These are phyloP conservation scores for Acleris literana DNA, from an alignment of 2,888 invertebrate species.

Conservation along the genomic window DNA sequence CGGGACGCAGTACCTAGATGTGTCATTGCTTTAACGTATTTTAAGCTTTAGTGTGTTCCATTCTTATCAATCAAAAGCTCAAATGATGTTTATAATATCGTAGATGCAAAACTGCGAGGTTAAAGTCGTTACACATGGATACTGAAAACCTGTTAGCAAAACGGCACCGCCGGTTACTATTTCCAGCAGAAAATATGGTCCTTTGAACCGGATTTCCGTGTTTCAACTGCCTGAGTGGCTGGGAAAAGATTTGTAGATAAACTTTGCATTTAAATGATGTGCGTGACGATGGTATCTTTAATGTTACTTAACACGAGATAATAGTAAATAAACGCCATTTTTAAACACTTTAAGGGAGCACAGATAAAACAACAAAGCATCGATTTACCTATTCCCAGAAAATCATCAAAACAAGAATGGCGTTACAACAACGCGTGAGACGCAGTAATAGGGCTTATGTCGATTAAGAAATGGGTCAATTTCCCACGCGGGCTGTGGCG, in stretches of 20 bases:
- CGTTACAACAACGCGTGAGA: slow-evolving; percentile 35
- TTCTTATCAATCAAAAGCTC: too few species aligned
- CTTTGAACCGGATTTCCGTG: slow-evolving; percentile 26
- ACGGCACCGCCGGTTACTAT: too few species aligned
- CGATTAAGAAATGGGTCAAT: slow-evolving; percentile 45
- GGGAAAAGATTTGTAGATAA: background rate
- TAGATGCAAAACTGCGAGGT: too few species aligned
- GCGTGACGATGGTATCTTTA: slow-evolving; percentile 8
- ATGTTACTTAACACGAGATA: slow-evolving; percentile 8
- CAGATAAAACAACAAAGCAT: slow-evolving; percentile 37
- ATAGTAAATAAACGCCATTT: background rate
- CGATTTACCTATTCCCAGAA: slow-evolving; percentile 48
- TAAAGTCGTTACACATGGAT: too few species aligned
- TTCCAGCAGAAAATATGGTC: slow-evolving; percentile 8
- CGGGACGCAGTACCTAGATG: too few species aligned
- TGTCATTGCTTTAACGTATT: too few species aligned
- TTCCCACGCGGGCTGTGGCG: slow-evolving; percentile 45
- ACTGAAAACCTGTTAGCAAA: too few species aligned
- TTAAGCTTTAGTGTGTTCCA: too few species aligned
- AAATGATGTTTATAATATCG: too few species aligned
- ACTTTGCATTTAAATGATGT: background rate
- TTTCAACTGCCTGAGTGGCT: background rate
- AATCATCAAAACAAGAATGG: slow-evolving; percentile 47
- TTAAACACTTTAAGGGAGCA: slow-evolving; percentile 35
- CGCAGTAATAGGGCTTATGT: slow-evolving; percentile 35